Evolutionary conservation across 2,888 invertebrate species (phyloP), one percentile per base, ranked within the genome.

Genomic region (Dryococelus australis): DNA sequence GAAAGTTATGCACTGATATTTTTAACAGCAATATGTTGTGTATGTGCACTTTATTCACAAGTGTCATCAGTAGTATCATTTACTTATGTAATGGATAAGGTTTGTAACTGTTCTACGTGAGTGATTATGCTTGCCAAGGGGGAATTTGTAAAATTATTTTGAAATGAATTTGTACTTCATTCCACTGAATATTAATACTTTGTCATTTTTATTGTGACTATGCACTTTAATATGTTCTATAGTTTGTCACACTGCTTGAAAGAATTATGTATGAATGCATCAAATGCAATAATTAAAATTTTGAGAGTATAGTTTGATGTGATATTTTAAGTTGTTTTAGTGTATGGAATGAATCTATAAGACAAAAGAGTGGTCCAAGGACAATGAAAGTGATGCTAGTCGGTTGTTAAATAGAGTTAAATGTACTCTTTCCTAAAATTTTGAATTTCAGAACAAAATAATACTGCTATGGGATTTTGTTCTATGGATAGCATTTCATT

Each of bases 341-440:
- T 65, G 65, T n/a, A 20, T 65, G 65, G n/a, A 20, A 65, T n/a
- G 65, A 65, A 20, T 16, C 24, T 65, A 65, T 65, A n/a, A 24
- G n/a, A 47, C 8, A n/a, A n/a, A 65, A 65, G 65, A 65, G 65
- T 65, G 65, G 65, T 65, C 65, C 65, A 65, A 65, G 65, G 65
- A 65, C 65, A 65, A 65, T 65, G 65, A 65, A n/a, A 65, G 65
- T 65, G 65, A 65, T 65, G 65, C 65, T 65, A 65, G 65, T 65
- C 65, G 0, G 20, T 20, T 1, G 65, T 47, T 47, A 20, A 65
- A 65, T 65, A 65, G 8, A 65, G 8, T 65, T 65, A 0, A 65
- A 65, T 3, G 8, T 65, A 65, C 16, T 65, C 8, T 65, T 8
- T n/a, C 65, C 47, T 47, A 47, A 65, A 65, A 65, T n/a, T 8